Evolutionary conservation across 2,113 vertebrate species (phyloP), one percentile per base, ranked within the genome.

Genomic region (Podiceps cristatus): DNA sequence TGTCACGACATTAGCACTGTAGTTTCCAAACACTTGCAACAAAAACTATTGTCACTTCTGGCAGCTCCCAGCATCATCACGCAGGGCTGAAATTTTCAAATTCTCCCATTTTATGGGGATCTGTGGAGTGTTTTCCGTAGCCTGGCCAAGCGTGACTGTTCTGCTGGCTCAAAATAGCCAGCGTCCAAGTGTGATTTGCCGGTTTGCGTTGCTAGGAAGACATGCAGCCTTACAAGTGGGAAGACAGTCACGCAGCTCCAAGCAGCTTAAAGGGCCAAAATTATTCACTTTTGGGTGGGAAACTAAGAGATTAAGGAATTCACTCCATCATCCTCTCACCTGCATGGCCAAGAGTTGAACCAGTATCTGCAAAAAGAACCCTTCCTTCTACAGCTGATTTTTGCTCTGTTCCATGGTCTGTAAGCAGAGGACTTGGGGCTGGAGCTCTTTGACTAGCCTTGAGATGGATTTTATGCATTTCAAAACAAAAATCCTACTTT

Each of bases 1-100:
- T 31, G 22, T 69, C 78, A 42, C 1, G 14, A 73, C 71, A 60
- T 64, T 33, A 92, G 78, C 2, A 0, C 13, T 28, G 45, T 4
- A 69, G 72, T 92, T 96, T 90, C 67, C 86, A 96, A 96, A 90
- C 67, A 88, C 7, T 10, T 40, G 23, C 33, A 73, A 93, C 79
- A 86, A 73, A 80, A 58, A 5, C 19, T 92, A 49, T 68, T 92
- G 85, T 72, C 66, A 55, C 22, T 86, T 85, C 88, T 95, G 88
- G 90, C 71, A 92, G 85, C 40, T 72, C 23, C 40, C 53, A 73
- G 33, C 60, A 72, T n/a, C 63, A 80, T 53, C 86, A 80, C 7
- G 4, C 58, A 80, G 67, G 63, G 86, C n/a, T 74, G 80, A 94
- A 77, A 81, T 84, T 45, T 74, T 76, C 76, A 53, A 86, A 59